Base-by-base conservation (phyloP, 1,140 invertebrate species). In the Alviniconcha marisindica region DNA sequence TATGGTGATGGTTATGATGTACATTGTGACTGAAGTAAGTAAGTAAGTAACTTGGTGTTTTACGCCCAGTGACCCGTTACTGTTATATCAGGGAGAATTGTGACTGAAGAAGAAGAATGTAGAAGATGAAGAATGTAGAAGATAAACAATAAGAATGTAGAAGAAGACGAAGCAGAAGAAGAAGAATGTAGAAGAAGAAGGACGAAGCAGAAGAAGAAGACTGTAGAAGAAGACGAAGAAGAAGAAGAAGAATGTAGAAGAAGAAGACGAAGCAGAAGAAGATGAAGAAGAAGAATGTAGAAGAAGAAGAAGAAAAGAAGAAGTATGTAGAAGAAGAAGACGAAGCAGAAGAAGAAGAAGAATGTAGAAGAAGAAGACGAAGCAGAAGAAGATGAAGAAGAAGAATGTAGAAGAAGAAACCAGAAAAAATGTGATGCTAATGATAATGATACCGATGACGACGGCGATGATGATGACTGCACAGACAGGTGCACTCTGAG, bases 221-320 rank as follows among this genome's bases (percentile, higher is more conserved):
- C 7, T 21, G 31, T 10, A 33, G 42, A 38, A 60, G 33, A 40
- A 63, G 12, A 33, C 14, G 15, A 63, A 14, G 42, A 24, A 24
- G 36, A 63, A 80, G 77, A 60, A 28, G 69, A 60, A 81, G 38
- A 81, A 7, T 42, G 7, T 44, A 42, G 40, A 38, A 66, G 79
- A 81, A 15, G 69, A 60, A 69, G 51, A 69, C 31, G 69, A 1
- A 69, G 33, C 66, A 38, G 42, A 38, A 77, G 74, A 44, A 40
- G 7, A 40, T 42, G 74, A 77, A 40, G 44, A 15, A 77, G 74
- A 77, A 40, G 33, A 40, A 77, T 1, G 44, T 36, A 44, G 74
- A 48, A 40, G 33, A 36, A 54, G 31, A 48, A 40, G 44, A 31
- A 77, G 48, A 54, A 31, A 54, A 31, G 33, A 31, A 54, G 48